Evolutionary conservation across 2,797 vertebrate species (phyloP).

Genomic region (Furcifer pardalis): DNA sequence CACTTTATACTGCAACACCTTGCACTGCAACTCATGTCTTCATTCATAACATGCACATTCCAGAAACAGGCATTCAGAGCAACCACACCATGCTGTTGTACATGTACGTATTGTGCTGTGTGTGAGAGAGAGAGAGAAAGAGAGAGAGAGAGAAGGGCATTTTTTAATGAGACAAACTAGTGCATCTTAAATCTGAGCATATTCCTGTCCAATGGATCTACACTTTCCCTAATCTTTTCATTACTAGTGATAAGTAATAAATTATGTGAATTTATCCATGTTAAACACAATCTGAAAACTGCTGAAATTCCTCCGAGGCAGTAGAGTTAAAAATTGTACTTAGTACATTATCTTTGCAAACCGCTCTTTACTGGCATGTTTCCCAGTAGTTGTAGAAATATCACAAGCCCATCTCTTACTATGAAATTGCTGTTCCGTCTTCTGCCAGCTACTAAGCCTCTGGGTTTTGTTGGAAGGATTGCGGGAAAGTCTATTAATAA

Average conservation of each 20-base stretch:
- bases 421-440: slow-evolving; percentile 22
- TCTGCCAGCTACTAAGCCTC: slow-evolving; percentile 27
- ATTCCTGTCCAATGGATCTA: no score
- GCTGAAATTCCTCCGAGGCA: slow-evolving; percentile 13
- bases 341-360: slow-evolving; percentile 29
- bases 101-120: no score
- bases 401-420: neutral
- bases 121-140: no score
- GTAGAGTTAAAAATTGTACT: slow-evolving; percentile 23
- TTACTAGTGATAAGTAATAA: no score
- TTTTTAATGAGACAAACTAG: no score
- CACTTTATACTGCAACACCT: neutral
- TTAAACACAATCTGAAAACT: slow-evolving; percentile 7
- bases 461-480: slow-evolving; percentile 35
- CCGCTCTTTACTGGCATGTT: slow-evolving; percentile 5
- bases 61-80: neutral
- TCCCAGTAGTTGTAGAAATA: slow-evolving; percentile 25
- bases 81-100: neutral
- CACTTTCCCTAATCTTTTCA: no score
- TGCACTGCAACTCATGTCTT: neutral
- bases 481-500: slow-evolving; percentile 33
- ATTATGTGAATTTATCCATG: no score
- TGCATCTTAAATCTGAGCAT: no score
- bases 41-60: neutral
- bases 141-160: no score